Evolutionary conservation across 1,140 invertebrate genomes (phyloP).

Genomic region (Meloidogyne exigua): DNA sequence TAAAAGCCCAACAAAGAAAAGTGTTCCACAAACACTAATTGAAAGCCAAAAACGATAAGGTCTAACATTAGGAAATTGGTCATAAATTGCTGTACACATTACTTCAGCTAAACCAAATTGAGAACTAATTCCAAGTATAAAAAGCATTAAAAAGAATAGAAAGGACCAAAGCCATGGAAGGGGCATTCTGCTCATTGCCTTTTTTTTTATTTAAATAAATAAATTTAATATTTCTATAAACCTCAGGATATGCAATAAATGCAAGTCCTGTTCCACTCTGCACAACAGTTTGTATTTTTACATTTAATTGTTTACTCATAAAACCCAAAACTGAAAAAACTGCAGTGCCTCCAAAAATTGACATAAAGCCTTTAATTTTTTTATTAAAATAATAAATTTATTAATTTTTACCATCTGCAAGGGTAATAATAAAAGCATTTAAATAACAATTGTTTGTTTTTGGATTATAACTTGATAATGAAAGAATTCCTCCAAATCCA

Average conservation of each 20-base stretch:
- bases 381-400: background rate
- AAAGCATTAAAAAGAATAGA: conserved; percentile 86
- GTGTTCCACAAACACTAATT: conserved; percentile 28
- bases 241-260: conserved; percentile 69
- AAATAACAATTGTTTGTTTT: conserved; percentile 32
- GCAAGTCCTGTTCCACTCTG: conserved; percentile 68
- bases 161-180: conserved; percentile 81
- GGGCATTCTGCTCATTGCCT: conserved; percentile 69
- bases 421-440: conserved; percentile 43
- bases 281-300: conserved; percentile 73
- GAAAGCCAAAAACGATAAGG: conserved; percentile 23
- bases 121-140: conserved; percentile 83
- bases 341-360: conserved; percentile 42
- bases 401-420: conserved; percentile 28
- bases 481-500: conserved; percentile 63
- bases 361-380: conserved; percentile 32
- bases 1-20: conserved; percentile 30
- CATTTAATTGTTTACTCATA: conserved; percentile 71
- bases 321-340: conserved; percentile 42
- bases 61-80: conserved; percentile 37
- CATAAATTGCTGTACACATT: conserved; percentile 42
- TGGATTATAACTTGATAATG: conserved; percentile 46
- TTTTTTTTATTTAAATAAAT: conserved; percentile 66
- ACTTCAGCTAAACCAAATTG: conserved; percentile 44
- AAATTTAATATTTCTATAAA: background rate